A percentile compares a stretch with the other conserved stretches of the same genome.
Conservation (phyloP, 1,140 invertebrate genomes). For the Kradibia gibbosae region DNA sequence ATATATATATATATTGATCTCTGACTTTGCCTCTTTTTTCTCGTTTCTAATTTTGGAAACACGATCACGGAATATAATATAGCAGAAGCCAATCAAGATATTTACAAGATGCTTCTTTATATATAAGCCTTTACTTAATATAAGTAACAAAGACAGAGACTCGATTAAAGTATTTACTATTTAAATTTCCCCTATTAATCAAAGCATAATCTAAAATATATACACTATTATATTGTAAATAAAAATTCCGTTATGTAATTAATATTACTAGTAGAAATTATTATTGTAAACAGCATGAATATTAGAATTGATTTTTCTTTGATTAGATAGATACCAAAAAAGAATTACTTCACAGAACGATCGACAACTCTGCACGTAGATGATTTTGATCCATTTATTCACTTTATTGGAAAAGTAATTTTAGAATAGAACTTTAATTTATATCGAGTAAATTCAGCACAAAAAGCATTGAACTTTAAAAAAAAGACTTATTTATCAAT, state of each 20-base stretch:
- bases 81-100: slow-evolving; percentile 42
- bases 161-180: no score
- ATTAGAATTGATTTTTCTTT: neutral
- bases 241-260: neutral
- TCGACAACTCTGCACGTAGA: slow-evolving; percentile 1
- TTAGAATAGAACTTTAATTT: slow-evolving; percentile 2
- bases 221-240: neutral
- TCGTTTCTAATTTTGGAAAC: slow-evolving; percentile 4
- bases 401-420: neutral
- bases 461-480: no score
- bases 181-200: no score
- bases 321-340: neutral
- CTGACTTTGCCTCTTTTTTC: neutral
- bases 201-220: neutral
- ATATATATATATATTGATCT: neutral
- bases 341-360: neutral
- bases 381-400: no score
- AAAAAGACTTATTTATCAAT: no score
- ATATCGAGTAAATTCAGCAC: no score
- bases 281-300: neutral
- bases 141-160: no score
- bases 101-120: neutral
- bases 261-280: neutral
- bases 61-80: slow-evolving; percentile 13
- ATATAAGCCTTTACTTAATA: no score